phyloP scores from a whole-genome alignment of 2,888 invertebrate species.

The Allophyes oxyacanthae region DNA sequence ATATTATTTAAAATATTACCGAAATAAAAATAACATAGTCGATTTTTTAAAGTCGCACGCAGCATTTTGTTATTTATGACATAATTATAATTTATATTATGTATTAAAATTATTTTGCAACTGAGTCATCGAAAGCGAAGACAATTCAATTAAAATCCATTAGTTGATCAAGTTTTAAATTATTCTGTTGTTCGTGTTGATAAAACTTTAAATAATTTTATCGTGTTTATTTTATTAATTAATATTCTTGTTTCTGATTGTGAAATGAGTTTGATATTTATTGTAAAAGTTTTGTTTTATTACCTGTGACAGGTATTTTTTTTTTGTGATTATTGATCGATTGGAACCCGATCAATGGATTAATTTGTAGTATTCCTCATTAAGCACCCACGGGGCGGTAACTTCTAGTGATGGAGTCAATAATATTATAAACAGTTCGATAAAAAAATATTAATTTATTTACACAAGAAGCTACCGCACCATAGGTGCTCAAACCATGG shows the following conservation, averaged over 20 bases:
- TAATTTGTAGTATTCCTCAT: no score
- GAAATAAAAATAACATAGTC: background rate
- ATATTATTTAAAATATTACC: background rate
- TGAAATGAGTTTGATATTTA: slow-evolving; percentile 1
- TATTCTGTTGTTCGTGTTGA: slow-evolving; percentile 18
- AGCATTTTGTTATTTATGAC: background rate
- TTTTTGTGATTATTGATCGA: no score
- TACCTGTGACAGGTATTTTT: no score
- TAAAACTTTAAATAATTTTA: no score
- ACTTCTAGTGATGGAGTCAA: no score
- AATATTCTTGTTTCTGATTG: slow-evolving; percentile 7
- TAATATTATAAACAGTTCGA: no score
- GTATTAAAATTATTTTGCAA: slow-evolving; percentile 14
- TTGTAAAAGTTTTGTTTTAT: no score
- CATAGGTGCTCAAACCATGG: no score
- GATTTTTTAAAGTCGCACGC: background rate
- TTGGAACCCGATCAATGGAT: no score
- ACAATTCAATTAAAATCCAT: slow-evolving; percentile 21
- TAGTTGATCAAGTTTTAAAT: slow-evolving; percentile 19
- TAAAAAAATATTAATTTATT: no score
- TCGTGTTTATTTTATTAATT: background rate
- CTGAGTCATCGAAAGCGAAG: slow-evolving; percentile 8
- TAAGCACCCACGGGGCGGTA: no score
- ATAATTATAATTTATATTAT: slow-evolving; percentile 4
- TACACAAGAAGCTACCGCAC: no score